Evolutionary conservation across 2,113 vertebrate genomes (phyloP), one percentile per base, ranked within the genome.

Genomic region (Xyrauchen texanus): DNA sequence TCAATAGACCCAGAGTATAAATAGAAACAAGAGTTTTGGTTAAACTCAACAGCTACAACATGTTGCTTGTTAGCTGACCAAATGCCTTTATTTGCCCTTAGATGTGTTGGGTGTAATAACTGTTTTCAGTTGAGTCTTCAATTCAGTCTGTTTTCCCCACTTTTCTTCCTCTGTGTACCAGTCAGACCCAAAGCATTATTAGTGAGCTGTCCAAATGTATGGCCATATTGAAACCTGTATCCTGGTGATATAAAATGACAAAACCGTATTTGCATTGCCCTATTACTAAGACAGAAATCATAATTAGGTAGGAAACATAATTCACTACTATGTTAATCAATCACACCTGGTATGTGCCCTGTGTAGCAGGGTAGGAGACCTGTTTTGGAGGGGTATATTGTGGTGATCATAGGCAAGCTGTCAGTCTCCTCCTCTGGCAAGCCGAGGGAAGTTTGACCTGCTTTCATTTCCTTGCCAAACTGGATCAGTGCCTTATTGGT

Each of bases 341-440:
- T 34, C 88, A 86, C 42, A 94, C 95, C 94, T 92, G 95, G 94
- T 49, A 95, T 91, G 0, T 94, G 91, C 68, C 94, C 95, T 0
- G 91, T 89, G 47, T 93, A 94, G 12, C 85, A 87, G 21, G 94
- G 93, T 53, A 93, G 68, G 73, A 93, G 75, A 15, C 91, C 92
- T 3, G 64, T 81, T 16, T 90, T 79, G 12, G 84, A 57, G 42
- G 87, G 82, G 83, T 90, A 91, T 67, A 89, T 87, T 5, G 64
- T 83, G 12, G 81, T 71, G 62, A 90, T 76, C 0, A 73, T 12
- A 0, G 86, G 83, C 5, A 88, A 65, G 10, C 7, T 7, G 2
- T 42, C 62, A 1, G 74, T 15, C 4, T 47, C 78, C 21, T 68
- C 52, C 13, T 2, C 64, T 47, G 12, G 6, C 16, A 21, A 4